Percentiles rank a stretch among this genome's conserved stretches.
phyloP scores from a whole-genome alignment of 2,888 invertebrate genomes.

The Keiferia lycopersicella region DNA sequence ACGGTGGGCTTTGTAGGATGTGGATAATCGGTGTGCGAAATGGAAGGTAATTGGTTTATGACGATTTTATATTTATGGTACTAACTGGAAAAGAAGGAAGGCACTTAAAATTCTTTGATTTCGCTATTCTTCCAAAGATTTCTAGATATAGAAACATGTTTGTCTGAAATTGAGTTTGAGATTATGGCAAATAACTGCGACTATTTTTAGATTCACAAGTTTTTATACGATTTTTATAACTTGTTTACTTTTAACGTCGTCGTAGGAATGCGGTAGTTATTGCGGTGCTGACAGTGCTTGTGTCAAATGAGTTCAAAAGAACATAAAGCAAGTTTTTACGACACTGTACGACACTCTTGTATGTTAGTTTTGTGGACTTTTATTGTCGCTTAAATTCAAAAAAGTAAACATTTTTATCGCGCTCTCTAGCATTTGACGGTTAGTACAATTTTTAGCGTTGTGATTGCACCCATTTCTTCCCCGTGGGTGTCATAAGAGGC shows the following conservation, averaged over 20 bases:
- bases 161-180: too few species aligned
- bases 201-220: neutral
- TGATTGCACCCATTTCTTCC: too few species aligned
- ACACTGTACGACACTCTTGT: constrained; percentile 33
- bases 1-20: neutral
- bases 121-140: too few species aligned
- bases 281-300: neutral
- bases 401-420: constrained; percentile 42
- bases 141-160: too few species aligned
- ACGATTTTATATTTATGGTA: neutral
- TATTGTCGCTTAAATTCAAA: constrained; percentile 49
- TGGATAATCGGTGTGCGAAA: neutral
- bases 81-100: too few species aligned
- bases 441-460: constrained; percentile 13
- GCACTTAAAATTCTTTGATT: too few species aligned
- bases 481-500: too few species aligned
- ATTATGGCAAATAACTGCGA: too few species aligned
- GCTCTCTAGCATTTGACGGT: constrained; percentile 22
- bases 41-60: constrained; percentile 4
- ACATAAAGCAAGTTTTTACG: constrained; percentile 36
- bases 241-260: neutral
- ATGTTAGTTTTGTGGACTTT: constrained; percentile 44
- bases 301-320: neutral
- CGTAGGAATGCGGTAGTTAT: too few species aligned
- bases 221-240: constrained; percentile 6